Evolutionary conservation across 2,797 vertebrate species (phyloP).

Genomic region (Scolopax bukidnonensis): DNA sequence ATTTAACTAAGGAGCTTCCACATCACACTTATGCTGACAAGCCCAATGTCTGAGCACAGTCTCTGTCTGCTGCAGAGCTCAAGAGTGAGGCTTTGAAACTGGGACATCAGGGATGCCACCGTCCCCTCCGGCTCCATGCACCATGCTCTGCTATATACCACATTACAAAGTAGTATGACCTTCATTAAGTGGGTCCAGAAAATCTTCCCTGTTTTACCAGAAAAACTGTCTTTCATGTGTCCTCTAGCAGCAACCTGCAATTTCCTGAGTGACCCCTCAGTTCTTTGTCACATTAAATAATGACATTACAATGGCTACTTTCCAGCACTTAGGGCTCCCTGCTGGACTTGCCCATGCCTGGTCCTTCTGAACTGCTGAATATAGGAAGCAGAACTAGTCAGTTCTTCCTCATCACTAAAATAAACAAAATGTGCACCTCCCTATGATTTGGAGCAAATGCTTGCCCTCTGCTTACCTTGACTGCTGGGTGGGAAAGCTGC

Average conservation of each 20-base stretch:
- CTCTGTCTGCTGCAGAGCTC: background rate
- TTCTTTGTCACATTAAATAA: conserved; percentile 1
- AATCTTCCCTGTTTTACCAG: background rate
- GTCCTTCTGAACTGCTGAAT: background rate
- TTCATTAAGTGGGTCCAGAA: conserved; percentile 45
- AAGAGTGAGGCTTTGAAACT: conserved; percentile 21
- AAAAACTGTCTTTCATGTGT: background rate
- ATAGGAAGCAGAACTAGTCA: background rate
- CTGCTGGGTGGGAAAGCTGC: background rate
- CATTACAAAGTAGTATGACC: conserved; percentile 27
- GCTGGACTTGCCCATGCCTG: background rate
- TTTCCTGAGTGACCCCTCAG: background rate
- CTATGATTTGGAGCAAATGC: background rate
- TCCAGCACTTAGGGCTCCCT: background rate
- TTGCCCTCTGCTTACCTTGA: background rate
- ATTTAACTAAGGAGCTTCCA: background rate
- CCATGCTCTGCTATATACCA: background rate
- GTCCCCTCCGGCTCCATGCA: conserved; percentile 11
- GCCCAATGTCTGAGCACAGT: background rate
- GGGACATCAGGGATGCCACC: background rate
- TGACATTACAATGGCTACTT: background rate
- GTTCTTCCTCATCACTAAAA: background rate
- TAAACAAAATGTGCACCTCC: background rate
- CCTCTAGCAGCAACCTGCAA: background rate
- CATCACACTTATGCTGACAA: background rate